Percentiles rank a stretch among this genome's conserved stretches.
These are phyloP conservation scores for Rotaria socialis DNA, from an alignment of 2,888 invertebrate species.

Conservation along the genomic window DNA sequence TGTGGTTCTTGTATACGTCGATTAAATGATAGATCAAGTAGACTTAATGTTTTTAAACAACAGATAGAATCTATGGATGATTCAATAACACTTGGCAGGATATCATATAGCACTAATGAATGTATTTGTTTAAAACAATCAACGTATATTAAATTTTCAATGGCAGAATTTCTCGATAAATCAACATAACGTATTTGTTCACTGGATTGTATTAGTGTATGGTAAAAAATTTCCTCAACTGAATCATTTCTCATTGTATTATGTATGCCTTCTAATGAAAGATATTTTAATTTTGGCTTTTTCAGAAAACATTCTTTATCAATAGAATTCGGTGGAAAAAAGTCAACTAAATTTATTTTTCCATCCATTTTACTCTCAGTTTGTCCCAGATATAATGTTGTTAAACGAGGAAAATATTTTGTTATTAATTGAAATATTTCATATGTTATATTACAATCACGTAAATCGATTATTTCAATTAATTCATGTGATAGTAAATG, in stretches of 20 bases:
- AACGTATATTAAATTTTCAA: neutral
- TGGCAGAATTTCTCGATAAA: neutral
- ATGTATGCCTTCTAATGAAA: neutral
- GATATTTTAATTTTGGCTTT: neutral
- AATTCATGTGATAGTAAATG: neutral
- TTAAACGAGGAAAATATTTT: constrained; percentile 13
- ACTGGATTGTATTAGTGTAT: constrained; percentile 13
- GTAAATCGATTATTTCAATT: constrained; percentile 1
- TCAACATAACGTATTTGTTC: constrained; percentile 1
- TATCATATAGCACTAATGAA: constrained; percentile 21
- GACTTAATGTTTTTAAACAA: neutral
- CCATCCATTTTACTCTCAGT: neutral
- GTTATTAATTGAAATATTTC: neutral
- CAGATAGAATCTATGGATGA: neutral
- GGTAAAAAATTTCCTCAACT: neutral
- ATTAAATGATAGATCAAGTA: constrained; percentile 11
- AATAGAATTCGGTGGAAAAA: neutral
- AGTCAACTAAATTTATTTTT: neutral
- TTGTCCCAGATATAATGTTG: neutral
- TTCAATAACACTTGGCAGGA: neutral
- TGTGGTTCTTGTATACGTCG: neutral
- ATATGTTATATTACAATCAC: constrained; percentile 1
- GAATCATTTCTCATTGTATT: neutral
- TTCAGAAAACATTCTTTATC: neutral
- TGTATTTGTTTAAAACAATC: neutral